These are phyloP conservation scores for Redunca redunca DNA, from an alignment of 2,113 vertebrate genomes.

Conservation along the genomic window DNA sequence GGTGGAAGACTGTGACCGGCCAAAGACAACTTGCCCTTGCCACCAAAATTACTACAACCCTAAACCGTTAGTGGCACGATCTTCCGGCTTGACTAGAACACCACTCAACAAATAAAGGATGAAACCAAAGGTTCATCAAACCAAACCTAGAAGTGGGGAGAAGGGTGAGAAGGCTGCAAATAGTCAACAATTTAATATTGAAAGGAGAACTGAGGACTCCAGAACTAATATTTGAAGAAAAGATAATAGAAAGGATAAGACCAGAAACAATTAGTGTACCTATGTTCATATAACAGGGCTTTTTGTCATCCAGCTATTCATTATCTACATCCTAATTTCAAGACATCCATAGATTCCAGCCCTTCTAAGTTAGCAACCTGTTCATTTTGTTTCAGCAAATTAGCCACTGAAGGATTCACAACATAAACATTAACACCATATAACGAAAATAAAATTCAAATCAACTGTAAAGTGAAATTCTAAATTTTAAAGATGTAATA, in stretches of 20 bases:
- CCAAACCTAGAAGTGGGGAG: background rate
- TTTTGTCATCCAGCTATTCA: background rate
- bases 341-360: background rate
- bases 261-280: background rate
- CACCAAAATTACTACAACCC: background rate
- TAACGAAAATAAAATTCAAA: background rate
- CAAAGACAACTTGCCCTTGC: background rate
- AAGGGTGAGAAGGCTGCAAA: background rate
- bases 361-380: background rate
- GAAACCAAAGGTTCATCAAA: background rate
- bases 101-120: background rate
- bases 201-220: background rate
- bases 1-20: fast-evolving
- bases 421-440: background rate
- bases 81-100: background rate
- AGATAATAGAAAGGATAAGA: background rate
- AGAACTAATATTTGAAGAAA: background rate
- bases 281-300: background rate
- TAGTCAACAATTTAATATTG: background rate
- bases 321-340: background rate
- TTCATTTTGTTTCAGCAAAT: background rate
- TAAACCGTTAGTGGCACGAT: background rate
- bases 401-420: background rate
- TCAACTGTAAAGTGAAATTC: background rate
- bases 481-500: background rate